Evolutionary conservation across 2,113 vertebrate genomes (phyloP).

Genomic region (Cercocebus atys): DNA sequence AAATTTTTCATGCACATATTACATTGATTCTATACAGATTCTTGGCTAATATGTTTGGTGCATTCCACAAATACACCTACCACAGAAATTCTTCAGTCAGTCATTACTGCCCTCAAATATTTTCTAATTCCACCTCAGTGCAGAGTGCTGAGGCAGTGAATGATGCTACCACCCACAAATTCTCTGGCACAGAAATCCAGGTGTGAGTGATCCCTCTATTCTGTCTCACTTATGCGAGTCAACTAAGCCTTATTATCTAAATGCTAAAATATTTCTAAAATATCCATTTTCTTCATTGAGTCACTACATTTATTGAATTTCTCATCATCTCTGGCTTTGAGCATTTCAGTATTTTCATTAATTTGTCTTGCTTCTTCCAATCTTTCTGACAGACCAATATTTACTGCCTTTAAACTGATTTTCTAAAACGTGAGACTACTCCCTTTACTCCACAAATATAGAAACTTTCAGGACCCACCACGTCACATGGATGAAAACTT

Average conservation of each 20-base stretch:
- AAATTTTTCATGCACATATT: neutral
- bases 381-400: neutral
- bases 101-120: neutral
- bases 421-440: neutral
- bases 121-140: neutral
- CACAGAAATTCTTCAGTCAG: neutral
- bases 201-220: neutral
- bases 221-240: neutral
- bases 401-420: neutral
- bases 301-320: neutral
- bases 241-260: neutral
- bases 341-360: neutral
- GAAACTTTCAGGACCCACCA: neutral
- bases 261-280: neutral
- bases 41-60: neutral
- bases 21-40: neutral
- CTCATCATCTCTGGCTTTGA: neutral
- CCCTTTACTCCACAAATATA: neutral
- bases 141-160: neutral
- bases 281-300: neutral
- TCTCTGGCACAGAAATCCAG: neutral
- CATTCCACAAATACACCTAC: neutral
- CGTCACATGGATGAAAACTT: neutral
- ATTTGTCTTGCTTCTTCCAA: neutral
- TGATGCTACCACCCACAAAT: neutral